Evolutionary conservation across 2,113 vertebrate genomes (phyloP).

Genomic region (Ginglymostoma cirratum): DNA sequence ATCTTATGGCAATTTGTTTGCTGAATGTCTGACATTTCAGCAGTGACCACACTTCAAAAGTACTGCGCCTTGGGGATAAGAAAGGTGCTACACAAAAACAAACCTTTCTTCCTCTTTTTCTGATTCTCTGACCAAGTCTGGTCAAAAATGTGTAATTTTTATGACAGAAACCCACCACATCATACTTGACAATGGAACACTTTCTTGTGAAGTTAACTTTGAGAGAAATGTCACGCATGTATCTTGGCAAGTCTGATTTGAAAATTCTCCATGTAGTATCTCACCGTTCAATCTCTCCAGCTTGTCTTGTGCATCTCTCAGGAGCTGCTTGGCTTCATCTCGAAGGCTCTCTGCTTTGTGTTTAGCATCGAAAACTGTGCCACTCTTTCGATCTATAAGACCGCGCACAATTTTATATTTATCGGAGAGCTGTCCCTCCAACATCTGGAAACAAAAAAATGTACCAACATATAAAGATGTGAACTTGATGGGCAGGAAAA

Average conservation of each 20-base stretch:
- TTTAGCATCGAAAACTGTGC: conserved; percentile 68
- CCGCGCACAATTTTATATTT: conserved; percentile 76
- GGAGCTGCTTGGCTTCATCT: conserved; percentile 73
- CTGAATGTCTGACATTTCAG: background rate
- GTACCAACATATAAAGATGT: background rate
- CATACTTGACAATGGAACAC: background rate
- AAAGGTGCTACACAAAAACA: background rate
- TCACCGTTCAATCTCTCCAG: conserved; percentile 77
- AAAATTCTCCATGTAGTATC: background rate
- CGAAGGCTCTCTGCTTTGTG: conserved; percentile 72
- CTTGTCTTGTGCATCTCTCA: conserved; percentile 76
- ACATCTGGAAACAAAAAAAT: conserved; percentile 56
- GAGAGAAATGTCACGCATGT: background rate
- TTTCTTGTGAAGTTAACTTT: background rate
- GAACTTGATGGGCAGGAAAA: background rate
- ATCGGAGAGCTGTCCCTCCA: conserved; percentile 76
- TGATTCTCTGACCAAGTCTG: background rate
- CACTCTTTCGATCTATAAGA: conserved; percentile 74
- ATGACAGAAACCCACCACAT: background rate
- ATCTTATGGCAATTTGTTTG: too few relatives aligned
- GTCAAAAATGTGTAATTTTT: background rate
- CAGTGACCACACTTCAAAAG: background rate
- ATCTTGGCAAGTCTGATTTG: background rate
- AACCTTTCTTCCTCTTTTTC: background rate
- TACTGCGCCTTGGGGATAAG: background rate